These are phyloP conservation scores for Hemicrepidius hirtus DNA, from an alignment of 2,888 invertebrate species.

Conservation along the genomic window DNA sequence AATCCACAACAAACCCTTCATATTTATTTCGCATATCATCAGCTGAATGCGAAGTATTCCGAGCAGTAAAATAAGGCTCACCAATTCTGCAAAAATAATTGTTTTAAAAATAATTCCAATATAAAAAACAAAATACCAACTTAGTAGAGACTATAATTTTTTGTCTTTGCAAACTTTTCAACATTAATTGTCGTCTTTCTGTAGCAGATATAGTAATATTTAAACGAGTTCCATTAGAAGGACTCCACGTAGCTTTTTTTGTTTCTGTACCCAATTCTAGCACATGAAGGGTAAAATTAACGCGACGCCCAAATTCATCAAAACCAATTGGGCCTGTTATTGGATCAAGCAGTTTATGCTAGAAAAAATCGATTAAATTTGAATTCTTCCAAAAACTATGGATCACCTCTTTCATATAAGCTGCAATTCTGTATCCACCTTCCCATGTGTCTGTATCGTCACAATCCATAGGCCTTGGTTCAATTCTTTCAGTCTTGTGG, in stretches of 20 bases:
- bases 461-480: constrained; percentile 59
- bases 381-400: background rate
- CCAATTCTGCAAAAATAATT: constrained; percentile 76
- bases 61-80: constrained; percentile 81
- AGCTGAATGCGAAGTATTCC: constrained; percentile 74
- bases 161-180: constrained; percentile 73
- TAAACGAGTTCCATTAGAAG: constrained; percentile 51
- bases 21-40: constrained; percentile 83
- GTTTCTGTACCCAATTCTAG: constrained; percentile 76
- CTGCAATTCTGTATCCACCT: constrained; percentile 78
- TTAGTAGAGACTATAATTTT: constrained; percentile 72
- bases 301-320: constrained; percentile 80
- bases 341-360: constrained; percentile 65
- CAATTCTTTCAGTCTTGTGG: constrained; percentile 53
- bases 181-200: constrained; percentile 70
- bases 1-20: constrained; percentile 93
- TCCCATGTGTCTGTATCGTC: constrained; percentile 71
- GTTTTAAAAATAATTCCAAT: no score
- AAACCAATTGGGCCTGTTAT: constrained; percentile 81
- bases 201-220: constrained; percentile 57
- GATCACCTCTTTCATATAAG: constrained; percentile 78
- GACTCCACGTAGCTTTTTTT: constrained; percentile 74
- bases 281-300: constrained; percentile 78
- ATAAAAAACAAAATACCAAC: constrained; percentile 54
- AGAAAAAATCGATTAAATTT: background rate